Evolutionary conservation across 2,113 vertebrate species (phyloP).

Genomic region (Pyrgilauda ruficollis): DNA sequence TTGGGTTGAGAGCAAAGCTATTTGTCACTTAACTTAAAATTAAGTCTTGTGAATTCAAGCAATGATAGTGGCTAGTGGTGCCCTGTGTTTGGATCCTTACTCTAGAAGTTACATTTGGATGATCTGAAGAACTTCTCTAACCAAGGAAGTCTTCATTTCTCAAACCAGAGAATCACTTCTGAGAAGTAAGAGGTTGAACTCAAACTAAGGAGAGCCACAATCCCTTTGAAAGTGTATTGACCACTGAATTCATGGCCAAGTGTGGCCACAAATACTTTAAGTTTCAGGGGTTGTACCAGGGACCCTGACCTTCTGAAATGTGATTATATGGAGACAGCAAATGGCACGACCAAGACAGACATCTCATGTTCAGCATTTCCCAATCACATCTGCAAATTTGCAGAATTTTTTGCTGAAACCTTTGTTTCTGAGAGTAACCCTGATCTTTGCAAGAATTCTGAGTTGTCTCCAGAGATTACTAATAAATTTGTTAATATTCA

Average conservation of each 20-base stretch:
- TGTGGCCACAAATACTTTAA: neutral
- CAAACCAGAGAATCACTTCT: neutral
- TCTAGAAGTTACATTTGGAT: neutral
- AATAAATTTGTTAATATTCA: slow-evolving; percentile 18
- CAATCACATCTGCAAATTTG: neutral
- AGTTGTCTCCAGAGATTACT: neutral
- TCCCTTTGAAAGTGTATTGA: neutral
- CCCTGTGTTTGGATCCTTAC: neutral
- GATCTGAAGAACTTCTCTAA: neutral
- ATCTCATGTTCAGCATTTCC: neutral
- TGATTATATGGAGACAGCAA: neutral
- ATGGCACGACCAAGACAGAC: neutral
- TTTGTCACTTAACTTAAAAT: neutral
- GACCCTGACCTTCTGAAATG: neutral
- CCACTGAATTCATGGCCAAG: neutral
- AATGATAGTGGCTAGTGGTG: neutral
- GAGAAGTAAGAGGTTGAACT: neutral
- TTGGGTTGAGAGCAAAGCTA: neutral
- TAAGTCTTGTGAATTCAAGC: neutral
- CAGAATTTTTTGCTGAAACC: neutral
- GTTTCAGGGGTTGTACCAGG: neutral
- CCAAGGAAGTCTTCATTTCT: neutral
- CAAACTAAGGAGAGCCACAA: neutral
- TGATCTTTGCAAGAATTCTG: neutral
- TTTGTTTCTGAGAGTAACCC: neutral